These are phyloP conservation scores for Allolobophora icterica DNA, from an alignment of 2,888 invertebrate species.

Conservation along the genomic window DNA sequence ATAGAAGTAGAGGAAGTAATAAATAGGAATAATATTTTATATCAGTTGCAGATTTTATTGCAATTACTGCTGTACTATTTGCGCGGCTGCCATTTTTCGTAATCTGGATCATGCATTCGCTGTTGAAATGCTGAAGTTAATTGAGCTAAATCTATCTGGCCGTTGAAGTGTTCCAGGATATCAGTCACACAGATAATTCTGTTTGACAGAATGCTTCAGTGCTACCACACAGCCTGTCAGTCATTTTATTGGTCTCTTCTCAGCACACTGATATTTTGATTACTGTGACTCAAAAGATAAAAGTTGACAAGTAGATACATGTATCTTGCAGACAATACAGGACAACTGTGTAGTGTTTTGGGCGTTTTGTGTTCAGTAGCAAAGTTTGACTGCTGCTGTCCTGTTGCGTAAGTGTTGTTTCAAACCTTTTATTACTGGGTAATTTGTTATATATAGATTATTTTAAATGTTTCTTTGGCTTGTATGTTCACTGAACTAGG, in stretches of 20 bases:
- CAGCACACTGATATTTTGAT: background rate
- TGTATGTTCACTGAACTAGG: background rate
- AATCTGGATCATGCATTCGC: background rate
- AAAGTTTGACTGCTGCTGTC: background rate
- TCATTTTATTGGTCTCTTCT: background rate
- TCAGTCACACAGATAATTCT: background rate
- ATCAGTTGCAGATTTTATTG: background rate
- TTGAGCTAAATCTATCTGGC: background rate
- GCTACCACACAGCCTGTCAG: background rate
- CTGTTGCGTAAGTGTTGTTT: background rate
- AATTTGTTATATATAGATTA: background rate
- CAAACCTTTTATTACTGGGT: background rate
- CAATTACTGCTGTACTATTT: background rate
- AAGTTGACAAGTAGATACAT: constrained; percentile 11
- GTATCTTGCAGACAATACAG: constrained; percentile 13
- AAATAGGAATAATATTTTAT: constrained; percentile 7
- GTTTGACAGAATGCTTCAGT: background rate
- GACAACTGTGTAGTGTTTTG: background rate
- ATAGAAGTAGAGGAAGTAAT: background rate
- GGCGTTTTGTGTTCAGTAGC: background rate
- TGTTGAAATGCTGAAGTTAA: background rate
- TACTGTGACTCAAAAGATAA: constrained; percentile 11
- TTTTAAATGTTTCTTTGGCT: background rate
- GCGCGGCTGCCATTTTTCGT: background rate
- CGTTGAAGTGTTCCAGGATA: constrained; percentile 5